These are phyloP conservation scores for Tetranychus truncatus DNA, from an alignment of 2,888 invertebrate species.

Conservation along the genomic window DNA sequence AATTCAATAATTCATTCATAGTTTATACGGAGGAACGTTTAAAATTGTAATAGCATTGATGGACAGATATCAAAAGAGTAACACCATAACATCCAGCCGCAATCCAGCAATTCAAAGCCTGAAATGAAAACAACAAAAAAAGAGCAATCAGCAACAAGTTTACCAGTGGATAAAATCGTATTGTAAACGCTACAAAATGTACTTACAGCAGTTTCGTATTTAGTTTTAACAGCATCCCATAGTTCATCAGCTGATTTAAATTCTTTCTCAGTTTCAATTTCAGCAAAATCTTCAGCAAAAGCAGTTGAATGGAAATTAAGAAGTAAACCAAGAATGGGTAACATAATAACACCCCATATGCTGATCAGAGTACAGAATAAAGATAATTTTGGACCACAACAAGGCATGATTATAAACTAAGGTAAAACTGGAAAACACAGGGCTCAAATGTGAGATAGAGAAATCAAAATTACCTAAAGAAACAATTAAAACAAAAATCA, in stretches of 20 bases:
- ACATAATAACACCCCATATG: slow-evolving; percentile 80
- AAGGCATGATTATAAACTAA: slow-evolving; percentile 39
- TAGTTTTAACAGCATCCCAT: background rate
- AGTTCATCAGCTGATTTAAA: background rate
- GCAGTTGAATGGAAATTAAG: slow-evolving; percentile 69
- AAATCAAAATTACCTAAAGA: background rate
- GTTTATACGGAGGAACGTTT: background rate
- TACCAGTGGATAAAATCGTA: background rate
- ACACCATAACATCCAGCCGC: slow-evolving; percentile 36
- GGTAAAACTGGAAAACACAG: background rate
- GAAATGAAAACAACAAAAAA: background rate
- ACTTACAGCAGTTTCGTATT: background rate
- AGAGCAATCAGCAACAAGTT: background rate
- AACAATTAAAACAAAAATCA: background rate
- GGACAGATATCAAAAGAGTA: slow-evolving; percentile 28
- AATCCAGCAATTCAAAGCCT: slow-evolving; percentile 36
- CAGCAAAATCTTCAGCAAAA: slow-evolving; percentile 60
- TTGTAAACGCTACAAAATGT: background rate
- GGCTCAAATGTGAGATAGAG: background rate
- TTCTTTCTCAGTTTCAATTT: slow-evolving; percentile 20
- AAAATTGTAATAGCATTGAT: slow-evolving; percentile 9
- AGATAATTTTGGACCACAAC: slow-evolving; percentile 81
- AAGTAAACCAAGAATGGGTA: slow-evolving; percentile 76
- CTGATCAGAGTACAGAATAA: slow-evolving; percentile 75
- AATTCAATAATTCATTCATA: too few species aligned